Evolutionary conservation across 2,888 invertebrate genomes (phyloP), one percentile per base, ranked within the genome.

Genomic region (Pantelozetes paolii): DNA sequence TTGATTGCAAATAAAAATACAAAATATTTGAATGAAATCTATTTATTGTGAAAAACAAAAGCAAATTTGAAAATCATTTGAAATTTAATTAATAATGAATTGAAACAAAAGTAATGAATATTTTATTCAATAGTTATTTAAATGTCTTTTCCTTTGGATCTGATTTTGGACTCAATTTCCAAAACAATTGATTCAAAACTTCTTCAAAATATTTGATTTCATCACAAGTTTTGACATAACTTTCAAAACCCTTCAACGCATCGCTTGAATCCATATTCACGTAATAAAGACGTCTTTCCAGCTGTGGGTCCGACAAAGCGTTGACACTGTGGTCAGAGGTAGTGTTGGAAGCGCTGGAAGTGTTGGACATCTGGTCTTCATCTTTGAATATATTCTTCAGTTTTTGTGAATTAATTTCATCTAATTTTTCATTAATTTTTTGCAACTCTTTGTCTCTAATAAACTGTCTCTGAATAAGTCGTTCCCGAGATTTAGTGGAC

Each of bases 141-240:
- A 45, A 45, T 45, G 11, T 45, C 45, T 26, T 26, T 11, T 20
- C 8, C 18, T 50, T 45, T 45, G 45, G 26, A 26, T 54, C 26
- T 13, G 11, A 11, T 26, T 26, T 26, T 54, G 8, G 26, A 26
- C 9, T 11, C n/a, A 23, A 42, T 42, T 5, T 67, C 67, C 67
- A 67, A 67, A 67, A 9, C 42, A 67, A 67, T 42, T 67, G 67
- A 36, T 42, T 13, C 15, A 40, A 6, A 3, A 67, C 18, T 67
- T 67, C 40, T n/a, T 23, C 13, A 23, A 67, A 67, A 23, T 67
- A 67, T 42, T 23, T 42, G 13, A 32, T 5, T 5, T 67, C 40
- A 1, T 5, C 1, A 5, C 42, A 40, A 67, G 1, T 67, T 15
- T 67, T 42, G 8, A 67, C 40, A 42, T 23, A 42, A 9, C 1